Percentiles rank a stretch among this genome's conserved stretches.
phyloP scores from a whole-genome alignment of 1,140 invertebrate genomes.

The Nasonia giraulti region DNA sequence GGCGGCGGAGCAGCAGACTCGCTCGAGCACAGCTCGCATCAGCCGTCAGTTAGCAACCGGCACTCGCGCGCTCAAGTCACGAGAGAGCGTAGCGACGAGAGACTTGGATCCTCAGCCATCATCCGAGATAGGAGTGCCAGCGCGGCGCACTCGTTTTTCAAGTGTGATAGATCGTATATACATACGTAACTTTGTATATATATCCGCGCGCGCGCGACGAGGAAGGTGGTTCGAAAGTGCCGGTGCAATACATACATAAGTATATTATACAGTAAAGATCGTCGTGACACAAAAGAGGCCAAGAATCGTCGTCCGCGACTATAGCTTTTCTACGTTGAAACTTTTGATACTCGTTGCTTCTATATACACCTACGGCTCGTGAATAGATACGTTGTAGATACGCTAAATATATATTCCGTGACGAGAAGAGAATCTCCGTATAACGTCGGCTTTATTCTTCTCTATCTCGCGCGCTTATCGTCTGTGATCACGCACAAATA shows the following conservation, averaged over 20 bases:
- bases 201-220: too few relatives aligned
- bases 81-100: background rate
- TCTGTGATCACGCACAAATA: background rate
- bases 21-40: constrained; percentile 36
- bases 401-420: too few relatives aligned
- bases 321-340: background rate
- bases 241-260: background rate
- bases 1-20: constrained; percentile 13
- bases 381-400: background rate
- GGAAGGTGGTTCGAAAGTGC: too few relatives aligned
- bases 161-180: background rate
- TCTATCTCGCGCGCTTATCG: too few relatives aligned
- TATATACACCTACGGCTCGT: background rate
- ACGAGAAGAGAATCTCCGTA: too few relatives aligned
- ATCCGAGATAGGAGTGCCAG: background rate
- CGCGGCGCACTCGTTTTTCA: background rate
- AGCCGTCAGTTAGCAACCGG: constrained; percentile 74
- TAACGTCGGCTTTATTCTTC: too few relatives aligned
- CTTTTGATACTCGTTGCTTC: background rate
- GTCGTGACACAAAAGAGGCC: background rate
- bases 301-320: background rate
- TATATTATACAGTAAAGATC: background rate
- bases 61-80: constrained; percentile 57
- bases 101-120: background rate
- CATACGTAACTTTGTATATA: background rate